Evolutionary conservation across 2,797 vertebrate genomes (phyloP), one percentile per base, ranked within the genome.

Genomic region (Channallabes apus): DNA sequence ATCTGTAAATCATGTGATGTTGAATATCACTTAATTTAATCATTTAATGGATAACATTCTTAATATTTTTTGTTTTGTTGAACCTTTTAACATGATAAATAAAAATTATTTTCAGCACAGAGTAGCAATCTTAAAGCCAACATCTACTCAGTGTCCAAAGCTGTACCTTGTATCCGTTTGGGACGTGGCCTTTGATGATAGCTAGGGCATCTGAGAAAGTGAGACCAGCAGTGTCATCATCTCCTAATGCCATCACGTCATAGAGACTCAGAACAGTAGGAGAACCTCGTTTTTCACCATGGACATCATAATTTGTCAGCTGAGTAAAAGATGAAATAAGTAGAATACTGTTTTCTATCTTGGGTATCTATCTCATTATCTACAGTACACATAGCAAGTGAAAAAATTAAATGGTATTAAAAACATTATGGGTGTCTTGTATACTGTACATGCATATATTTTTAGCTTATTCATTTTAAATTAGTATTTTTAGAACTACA

Each of bases 141-240:
- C 4, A 6, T 17, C 24, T 75, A 75, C 46, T 46, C 46, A 51
- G 46, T 51, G 46, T 11, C 11, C 20, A 8, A n/a, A 8, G 24
- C 41, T 15, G 38, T 51, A 89, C 87, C 86, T 84, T 87, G 54
- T 88, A 82, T 72, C 87, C 87, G 6, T 83, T 82, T 8, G 87
- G 87, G 15, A 75, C 77, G 14, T 87, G 87, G 38, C 89, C 89
- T 69, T 85, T 86, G n/a, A 86, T 71, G 61, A 90, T 76, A 1
- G 84, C 46, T 27, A 85, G 58, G 2, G 82, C 61, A 14, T 90
- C 87, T 4, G 61, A 17, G 59, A 76, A 6, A 38, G 68, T 71
- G 59, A 88, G 81, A 54, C 84, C 86, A 22, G 56, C 20, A n/a
- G 24, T 35, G 56, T 78, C 27, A 5, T 6, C 71, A 6, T 87